A percentile compares a stretch with the other conserved stretches of the same genome.
Conservation (phyloP, 2,113 vertebrate genomes). For the Stigmatopora nigra region DNA sequence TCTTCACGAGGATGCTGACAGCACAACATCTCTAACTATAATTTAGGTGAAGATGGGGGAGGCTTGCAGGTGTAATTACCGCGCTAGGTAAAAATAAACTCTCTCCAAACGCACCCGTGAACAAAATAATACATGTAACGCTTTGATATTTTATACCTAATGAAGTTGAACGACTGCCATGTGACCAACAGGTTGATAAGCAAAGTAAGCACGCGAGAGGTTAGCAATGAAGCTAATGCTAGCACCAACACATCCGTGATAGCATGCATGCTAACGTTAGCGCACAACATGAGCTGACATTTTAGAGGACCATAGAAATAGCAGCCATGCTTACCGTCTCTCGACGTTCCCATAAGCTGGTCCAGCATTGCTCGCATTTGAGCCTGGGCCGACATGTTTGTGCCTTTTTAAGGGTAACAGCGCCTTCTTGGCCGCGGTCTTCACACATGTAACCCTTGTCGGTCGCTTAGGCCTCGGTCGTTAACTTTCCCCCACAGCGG, state of each 20-base stretch:
- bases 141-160: background rate
- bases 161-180: conserved; percentile 4
- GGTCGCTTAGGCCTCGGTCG: conserved; percentile 39
- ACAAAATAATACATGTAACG: background rate
- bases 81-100: background rate
- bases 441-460: conserved; percentile 50
- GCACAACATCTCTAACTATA: background rate
- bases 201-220: conserved; percentile 26
- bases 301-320: no score
- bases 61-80: background rate
- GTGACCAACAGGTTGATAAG: conserved; percentile 46
- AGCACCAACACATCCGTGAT: conserved; percentile 12
- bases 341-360: conserved; percentile 95
- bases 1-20: background rate
- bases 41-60: background rate
- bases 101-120: background rate
- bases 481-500: conserved; percentile 16
- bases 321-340: conserved; percentile 81
- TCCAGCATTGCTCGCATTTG: conserved; percentile 98
- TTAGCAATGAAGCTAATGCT: conserved; percentile 23
- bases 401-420: conserved; percentile 9
- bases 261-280: conserved; percentile 5
- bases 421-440: conserved; percentile 37
- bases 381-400: conserved; percentile 92
- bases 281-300: background rate